Conservation (phyloP, 1,140 invertebrate species). For the Drosophila tani region DNA sequence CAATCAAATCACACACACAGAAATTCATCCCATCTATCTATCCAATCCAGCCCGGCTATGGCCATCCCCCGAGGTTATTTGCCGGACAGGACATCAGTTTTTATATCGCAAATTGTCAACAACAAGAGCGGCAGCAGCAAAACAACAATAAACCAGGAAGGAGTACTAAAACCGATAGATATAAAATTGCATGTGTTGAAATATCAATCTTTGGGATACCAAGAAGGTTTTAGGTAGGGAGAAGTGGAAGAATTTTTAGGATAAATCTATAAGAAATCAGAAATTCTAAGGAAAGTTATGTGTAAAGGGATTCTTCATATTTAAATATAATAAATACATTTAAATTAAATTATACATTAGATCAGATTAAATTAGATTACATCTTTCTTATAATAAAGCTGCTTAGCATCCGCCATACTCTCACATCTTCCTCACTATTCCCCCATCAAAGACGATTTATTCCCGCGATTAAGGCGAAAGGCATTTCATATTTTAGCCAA, state of each 20-base stretch:
- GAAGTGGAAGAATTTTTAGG: neutral
- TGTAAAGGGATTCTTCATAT: neutral
- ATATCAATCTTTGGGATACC: constrained; percentile 23
- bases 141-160: constrained; percentile 19
- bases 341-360: no score
- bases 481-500: constrained; percentile 78
- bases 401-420: neutral
- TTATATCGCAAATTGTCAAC: constrained; percentile 50
- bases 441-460: constrained; percentile 45
- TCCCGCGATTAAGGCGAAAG: constrained; percentile 49
- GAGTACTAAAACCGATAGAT: constrained; percentile 8
- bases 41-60: constrained; percentile 24
- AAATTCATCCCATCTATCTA: constrained; percentile 29
- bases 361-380: no score
- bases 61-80: constrained; percentile 40
- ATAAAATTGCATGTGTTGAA: constrained; percentile 30
- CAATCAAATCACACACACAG: constrained; percentile 53
- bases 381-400: no score
- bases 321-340: neutral
- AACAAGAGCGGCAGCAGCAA: constrained; percentile 18
- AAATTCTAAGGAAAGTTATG: neutral
- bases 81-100: constrained; percentile 56
- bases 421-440: neutral
- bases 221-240: no score
- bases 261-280: no score